These are phyloP conservation scores for Acromyrmex charruanus DNA, from an alignment of 1,140 invertebrate species.

Conservation along the genomic window DNA sequence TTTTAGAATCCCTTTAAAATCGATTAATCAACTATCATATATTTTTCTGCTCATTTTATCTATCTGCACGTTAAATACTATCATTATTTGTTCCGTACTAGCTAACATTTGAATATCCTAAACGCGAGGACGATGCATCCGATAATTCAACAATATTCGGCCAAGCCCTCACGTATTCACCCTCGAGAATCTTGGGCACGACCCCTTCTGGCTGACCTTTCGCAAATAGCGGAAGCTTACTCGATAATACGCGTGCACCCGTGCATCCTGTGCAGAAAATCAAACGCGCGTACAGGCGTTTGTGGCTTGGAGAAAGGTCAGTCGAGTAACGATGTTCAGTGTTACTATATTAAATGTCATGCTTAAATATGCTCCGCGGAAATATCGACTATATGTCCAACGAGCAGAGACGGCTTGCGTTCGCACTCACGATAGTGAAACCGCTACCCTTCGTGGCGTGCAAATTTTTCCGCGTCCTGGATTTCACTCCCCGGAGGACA, in stretches of 20 bases:
- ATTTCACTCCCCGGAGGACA: slow-evolving; percentile 40
- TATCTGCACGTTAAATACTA: slow-evolving; percentile 9
- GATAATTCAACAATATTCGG: slow-evolving; percentile 47
- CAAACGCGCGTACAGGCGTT: slow-evolving; percentile 41
- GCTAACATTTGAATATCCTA: slow-evolving; percentile 20
- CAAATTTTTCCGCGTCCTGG: slow-evolving; percentile 42
- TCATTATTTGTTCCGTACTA: slow-evolving; percentile 37
- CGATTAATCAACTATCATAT: background rate
- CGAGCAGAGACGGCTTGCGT: background rate
- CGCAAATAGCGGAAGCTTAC: slow-evolving; percentile 46
- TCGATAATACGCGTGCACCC: slow-evolving; percentile 46
- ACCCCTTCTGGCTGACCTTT: slow-evolving; percentile 51
- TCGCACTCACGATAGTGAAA: background rate
- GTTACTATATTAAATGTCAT: slow-evolving; percentile 51
- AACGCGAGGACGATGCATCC: background rate
- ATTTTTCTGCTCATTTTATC: slow-evolving; percentile 23
- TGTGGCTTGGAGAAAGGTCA: slow-evolving; percentile 45
- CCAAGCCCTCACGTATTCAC: slow-evolving; percentile 56
- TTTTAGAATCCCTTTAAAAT: background rate
- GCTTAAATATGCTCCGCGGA: slow-evolving; percentile 57
- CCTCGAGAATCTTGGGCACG: slow-evolving; percentile 37
- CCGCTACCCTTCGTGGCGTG: slow-evolving; percentile 13
- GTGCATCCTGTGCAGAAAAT: slow-evolving; percentile 55
- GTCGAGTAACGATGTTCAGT: slow-evolving; percentile 15
- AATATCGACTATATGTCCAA: slow-evolving; percentile 56